A percentile compares a stretch with the other conserved stretches of the same genome.
Evolutionary conservation across 2,113 vertebrate species (phyloP).

Genomic region (Mormyrus lacerda): DNA sequence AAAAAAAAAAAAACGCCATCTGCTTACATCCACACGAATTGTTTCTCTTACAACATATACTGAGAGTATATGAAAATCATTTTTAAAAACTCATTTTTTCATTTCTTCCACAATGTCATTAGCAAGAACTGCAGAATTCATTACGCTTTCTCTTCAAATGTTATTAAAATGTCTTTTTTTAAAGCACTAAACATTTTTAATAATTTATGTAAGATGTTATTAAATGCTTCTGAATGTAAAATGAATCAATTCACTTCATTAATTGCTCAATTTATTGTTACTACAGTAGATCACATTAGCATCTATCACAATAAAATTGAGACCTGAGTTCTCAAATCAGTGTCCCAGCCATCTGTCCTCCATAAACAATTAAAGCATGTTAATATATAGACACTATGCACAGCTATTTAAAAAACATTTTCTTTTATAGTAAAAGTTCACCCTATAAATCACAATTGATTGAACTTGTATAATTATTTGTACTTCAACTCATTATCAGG

Average conservation of each 20-base stretch:
- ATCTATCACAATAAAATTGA: neutral
- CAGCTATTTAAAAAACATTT: neutral
- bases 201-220: neutral
- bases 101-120: neutral
- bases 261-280: neutral
- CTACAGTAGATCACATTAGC: neutral
- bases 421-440: neutral
- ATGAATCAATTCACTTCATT: neutral
- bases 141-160: neutral
- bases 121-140: neutral
- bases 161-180: neutral
- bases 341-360: neutral
- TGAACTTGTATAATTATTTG: neutral
- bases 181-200: neutral
- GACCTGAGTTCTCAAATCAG: neutral
- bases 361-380: neutral
- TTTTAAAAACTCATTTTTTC: neutral
- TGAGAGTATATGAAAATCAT: neutral
- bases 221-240: neutral
- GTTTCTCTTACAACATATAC: neutral
- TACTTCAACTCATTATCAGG: neutral
- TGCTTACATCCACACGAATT: neutral
- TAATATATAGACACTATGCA: neutral
- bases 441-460: neutral
- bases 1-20: neutral